Base-by-base conservation (phyloP, 2,797 vertebrate genomes). In the Thripadectes ignobilis region DNA sequence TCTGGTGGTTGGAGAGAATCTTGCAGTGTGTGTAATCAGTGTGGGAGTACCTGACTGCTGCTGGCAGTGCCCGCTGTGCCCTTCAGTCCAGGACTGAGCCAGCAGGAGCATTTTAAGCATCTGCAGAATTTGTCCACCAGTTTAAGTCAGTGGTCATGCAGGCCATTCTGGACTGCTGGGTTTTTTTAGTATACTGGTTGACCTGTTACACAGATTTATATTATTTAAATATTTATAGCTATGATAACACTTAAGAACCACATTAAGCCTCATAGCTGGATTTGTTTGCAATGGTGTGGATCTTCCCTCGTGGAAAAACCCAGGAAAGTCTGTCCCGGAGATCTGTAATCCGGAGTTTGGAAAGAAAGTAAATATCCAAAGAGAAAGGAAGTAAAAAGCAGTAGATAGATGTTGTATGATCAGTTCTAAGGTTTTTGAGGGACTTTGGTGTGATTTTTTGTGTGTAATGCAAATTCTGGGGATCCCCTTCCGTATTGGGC, bases 61-160 rank as follows among this genome's bases (percentile, higher is more conserved):
- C 54, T 0, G 0, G 46, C 69, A n/a, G 39, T 81, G 76, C 86
- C 71, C 85, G 88, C 39, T 46, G n/a, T 95, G 92, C 38, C 92
- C 95, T 96, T 97, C 80, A 59, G 46, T 11, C 48, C 54, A 46
- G 66, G 36, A 58, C 21, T 34, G 51, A 90, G 72, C 83, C 88
- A 78, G 45, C 79, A 76, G 59, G 41, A 76, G 45, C 59, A 57
- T 57, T 76, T 88, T 14, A 92, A 90, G 81, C 76, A 86, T 84
- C 76, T 92, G 32, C 79, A 92, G 88, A 88, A 94, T 95, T 93
- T 90, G 51, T 38, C 73, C 14, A 14, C 55, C 73, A 30, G 62
- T 59, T 52, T 94, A 90, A 96, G 85, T 88, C 76, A 81, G 62
- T 89, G 85, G 82, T 91, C 89, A 82, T 6, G 43, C 85, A 79